Evolutionary conservation across 2,888 invertebrate genomes (phyloP).

Genomic region (Eilema sororculum): DNA sequence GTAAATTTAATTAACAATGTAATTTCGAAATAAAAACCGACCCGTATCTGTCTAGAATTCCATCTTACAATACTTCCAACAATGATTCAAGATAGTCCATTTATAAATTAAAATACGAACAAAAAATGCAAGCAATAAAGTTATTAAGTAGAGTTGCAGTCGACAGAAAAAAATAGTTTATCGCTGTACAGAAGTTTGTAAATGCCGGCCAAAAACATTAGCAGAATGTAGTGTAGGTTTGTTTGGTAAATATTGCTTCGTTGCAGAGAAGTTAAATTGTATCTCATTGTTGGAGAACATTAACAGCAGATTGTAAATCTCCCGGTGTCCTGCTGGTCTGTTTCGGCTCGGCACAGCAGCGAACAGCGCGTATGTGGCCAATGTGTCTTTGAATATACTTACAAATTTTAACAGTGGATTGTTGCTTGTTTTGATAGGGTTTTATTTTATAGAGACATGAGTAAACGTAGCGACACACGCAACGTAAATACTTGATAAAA

Average conservation of each 20-base stretch:
- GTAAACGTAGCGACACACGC: not conserved
- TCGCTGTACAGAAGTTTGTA: conserved; percentile 67
- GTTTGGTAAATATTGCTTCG: conserved; percentile 76
- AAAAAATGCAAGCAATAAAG: conserved; percentile 75
- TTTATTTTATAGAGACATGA: not conserved
- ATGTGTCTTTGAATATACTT: not conserved
- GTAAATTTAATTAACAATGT: conserved; percentile 70
- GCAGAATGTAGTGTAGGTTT: conserved; percentile 66
- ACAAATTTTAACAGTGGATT: not conserved
- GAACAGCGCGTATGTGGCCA: not conserved
- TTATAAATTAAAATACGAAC: conserved; percentile 72
- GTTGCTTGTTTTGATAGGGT: not conserved
- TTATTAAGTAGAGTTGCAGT: conserved; percentile 73
- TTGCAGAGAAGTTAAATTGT: conserved; percentile 77
- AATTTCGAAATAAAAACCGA: conserved; percentile 47
- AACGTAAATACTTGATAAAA: not conserved
- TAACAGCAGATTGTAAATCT: conserved; percentile 82
- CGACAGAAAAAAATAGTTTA: conserved; percentile 68
- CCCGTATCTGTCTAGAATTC: conserved; percentile 23
- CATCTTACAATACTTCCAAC: conserved; percentile 42
- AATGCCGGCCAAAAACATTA: conserved; percentile 76
- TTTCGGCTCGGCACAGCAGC: conserved; percentile 38
- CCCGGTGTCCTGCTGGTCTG: conserved; percentile 61
- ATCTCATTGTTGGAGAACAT: conserved; percentile 80
- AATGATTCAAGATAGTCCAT: conserved; percentile 51